Conservation (phyloP, 2,113 vertebrate species). For the Myodes glareolus region DNA sequence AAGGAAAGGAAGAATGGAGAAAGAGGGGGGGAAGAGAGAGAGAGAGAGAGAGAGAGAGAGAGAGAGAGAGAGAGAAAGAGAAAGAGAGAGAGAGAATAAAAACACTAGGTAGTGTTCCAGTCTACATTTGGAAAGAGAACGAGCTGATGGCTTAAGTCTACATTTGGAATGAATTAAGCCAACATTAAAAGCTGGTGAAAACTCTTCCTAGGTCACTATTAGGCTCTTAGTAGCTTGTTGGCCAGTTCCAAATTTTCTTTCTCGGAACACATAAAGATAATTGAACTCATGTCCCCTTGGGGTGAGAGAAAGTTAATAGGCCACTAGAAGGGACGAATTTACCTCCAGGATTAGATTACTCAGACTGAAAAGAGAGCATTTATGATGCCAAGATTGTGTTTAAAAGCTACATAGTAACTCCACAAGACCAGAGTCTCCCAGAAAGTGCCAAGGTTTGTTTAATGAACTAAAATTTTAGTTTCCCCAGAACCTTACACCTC, state of each 20-base stretch:
- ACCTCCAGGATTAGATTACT: conserved; percentile 61
- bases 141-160: neutral
- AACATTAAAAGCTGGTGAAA: conserved; percentile 24
- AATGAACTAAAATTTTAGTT: conserved; percentile 21
- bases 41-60: neutral
- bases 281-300: conserved; percentile 56
- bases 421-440: neutral
- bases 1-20: too few relatives aligned
- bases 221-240: neutral
- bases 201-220: conserved; percentile 10
- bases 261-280: conserved; percentile 56
- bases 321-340: conserved; percentile 39
- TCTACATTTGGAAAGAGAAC: neutral
- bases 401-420: conserved; percentile 50
- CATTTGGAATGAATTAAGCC: conserved; percentile 61
- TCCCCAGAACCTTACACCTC: neutral
- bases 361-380: conserved; percentile 57
- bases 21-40: too few relatives aligned
- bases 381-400: conserved; percentile 43
- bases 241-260: conserved; percentile 51
- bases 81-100: neutral
- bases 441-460: conserved; percentile 7
- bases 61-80: neutral
- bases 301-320: conserved; percentile 65
- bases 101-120: neutral